phyloP scores from a whole-genome alignment of 2,113 vertebrate genomes.

The Sphyrna mokarran region DNA sequence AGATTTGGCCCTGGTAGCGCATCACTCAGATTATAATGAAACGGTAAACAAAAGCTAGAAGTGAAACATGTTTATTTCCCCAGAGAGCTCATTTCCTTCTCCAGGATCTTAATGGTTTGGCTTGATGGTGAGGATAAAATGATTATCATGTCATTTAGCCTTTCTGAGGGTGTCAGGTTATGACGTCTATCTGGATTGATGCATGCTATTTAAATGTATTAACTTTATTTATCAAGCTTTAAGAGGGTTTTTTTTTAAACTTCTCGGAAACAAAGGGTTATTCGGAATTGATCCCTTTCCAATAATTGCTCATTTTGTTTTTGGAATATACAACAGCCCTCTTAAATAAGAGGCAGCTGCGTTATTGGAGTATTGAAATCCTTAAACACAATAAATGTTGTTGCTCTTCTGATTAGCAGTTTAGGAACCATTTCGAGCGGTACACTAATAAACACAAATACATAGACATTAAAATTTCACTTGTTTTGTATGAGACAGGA shows the following conservation, averaged over 20 bases:
- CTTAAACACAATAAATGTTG: neutral
- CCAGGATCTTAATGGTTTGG: conserved; percentile 32
- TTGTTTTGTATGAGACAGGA: neutral
- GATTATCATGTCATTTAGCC: conserved; percentile 37
- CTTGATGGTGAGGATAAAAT: conserved; percentile 17
- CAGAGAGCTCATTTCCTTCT: conserved; percentile 24
- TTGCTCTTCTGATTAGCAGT: neutral
- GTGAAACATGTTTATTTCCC: conserved; percentile 37
- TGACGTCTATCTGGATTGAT: conserved; percentile 32
- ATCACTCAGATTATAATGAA: conserved; percentile 37
- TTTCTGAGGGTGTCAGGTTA: conserved; percentile 23
- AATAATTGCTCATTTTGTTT: neutral
- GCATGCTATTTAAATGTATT: neutral
- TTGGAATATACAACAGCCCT: neutral
- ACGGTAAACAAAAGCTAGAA: conserved; percentile 27
- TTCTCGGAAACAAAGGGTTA: neutral
- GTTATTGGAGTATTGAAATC: neutral
- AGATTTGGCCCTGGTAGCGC: conserved; percentile 11
- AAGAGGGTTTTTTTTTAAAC: neutral
- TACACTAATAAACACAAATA: neutral
- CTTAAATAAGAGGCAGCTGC: neutral
- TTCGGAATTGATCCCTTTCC: conserved; percentile 1
- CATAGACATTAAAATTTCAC: neutral
- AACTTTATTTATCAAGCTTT: conserved; percentile 2
- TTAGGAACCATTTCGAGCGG: neutral